A percentile compares a stretch with the other conserved stretches of the same genome.
Conservation (phyloP, 1,140 invertebrate species). For the Pogonomyrmex californicus region DNA sequence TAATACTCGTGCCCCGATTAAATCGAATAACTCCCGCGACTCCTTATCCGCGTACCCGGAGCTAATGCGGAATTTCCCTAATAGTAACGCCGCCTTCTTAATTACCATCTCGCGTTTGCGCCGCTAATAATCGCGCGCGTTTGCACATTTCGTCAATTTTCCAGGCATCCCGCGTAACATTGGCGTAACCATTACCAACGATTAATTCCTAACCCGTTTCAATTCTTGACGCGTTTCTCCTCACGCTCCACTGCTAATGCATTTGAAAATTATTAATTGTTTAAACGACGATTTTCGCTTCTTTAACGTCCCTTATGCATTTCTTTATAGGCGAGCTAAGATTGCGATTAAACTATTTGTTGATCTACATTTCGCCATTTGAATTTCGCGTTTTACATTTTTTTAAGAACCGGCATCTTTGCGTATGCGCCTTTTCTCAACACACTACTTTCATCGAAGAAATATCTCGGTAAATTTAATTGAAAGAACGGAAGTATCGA, state of each 20-base stretch:
- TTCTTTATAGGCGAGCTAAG: not conserved
- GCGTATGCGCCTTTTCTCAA: not conserved
- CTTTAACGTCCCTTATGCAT: not conserved
- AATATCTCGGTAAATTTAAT: conserved; percentile 46
- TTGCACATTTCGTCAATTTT: conserved; percentile 51
- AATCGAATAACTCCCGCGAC: conserved; percentile 61
- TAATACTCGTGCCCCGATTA: conserved; percentile 52
- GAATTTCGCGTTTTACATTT: not conserved
- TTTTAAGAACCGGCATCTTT: not conserved
- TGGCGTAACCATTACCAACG: conserved; percentile 22
- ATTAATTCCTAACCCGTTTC: conserved; percentile 22
- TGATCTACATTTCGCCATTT: no score
- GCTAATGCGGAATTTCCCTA: conserved; percentile 52
- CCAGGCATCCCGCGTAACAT: not conserved
- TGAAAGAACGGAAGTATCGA: conserved; percentile 41
- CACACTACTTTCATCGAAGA: not conserved
- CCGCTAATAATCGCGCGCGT: conserved; percentile 58
- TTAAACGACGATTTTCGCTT: not conserved
- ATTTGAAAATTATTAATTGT: not conserved
- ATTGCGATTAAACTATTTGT: not conserved
- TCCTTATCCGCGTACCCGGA: conserved; percentile 41
- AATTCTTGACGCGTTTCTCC: not conserved
- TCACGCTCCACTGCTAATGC: not conserved
- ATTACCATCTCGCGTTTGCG: conserved; percentile 47
- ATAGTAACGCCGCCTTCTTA: conserved; percentile 62